Conservation (phyloP, 2,113 vertebrate genomes). For the Ondatra zibethicus region DNA sequence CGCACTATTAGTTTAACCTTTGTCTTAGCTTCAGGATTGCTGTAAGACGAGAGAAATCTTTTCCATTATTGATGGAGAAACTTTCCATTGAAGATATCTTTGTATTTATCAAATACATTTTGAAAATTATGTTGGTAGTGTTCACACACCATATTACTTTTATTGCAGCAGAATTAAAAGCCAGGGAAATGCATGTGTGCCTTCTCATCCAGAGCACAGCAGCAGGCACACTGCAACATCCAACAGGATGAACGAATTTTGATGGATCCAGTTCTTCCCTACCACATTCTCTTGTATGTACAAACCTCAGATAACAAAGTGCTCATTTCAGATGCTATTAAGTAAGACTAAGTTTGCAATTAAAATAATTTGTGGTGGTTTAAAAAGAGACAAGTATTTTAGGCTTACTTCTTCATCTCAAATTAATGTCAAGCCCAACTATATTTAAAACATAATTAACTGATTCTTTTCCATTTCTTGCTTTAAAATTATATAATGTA, state of each 20-base stretch:
- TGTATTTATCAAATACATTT: constrained; percentile 25
- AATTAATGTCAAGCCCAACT: constrained; percentile 10
- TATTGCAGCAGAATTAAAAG: constrained; percentile 20
- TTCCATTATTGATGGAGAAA: not conserved
- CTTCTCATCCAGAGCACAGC: not conserved
- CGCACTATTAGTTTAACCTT: not conserved
- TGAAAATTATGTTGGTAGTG: not conserved
- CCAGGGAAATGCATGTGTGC: not conserved
- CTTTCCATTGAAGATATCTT: constrained; percentile 29
- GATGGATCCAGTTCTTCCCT: not conserved
- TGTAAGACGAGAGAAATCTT: not conserved
- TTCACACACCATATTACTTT: not conserved
- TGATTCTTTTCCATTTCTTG: not conserved
- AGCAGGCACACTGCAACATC: not conserved
- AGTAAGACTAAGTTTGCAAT: constrained; percentile 31
- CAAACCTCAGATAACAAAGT: constrained; percentile 22
- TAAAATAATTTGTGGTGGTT: constrained; percentile 41
- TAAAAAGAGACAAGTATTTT: not conserved
- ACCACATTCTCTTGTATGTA: not conserved
- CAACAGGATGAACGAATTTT: not conserved
- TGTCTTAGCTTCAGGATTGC: not conserved
- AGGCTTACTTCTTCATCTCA: not conserved
- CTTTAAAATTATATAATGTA: not conserved
- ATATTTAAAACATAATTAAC: not conserved
- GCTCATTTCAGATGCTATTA: constrained; percentile 22